These are phyloP conservation scores for Elgaria multicarinata DNA, from an alignment of 2,113 vertebrate genomes.

Conservation along the genomic window DNA sequence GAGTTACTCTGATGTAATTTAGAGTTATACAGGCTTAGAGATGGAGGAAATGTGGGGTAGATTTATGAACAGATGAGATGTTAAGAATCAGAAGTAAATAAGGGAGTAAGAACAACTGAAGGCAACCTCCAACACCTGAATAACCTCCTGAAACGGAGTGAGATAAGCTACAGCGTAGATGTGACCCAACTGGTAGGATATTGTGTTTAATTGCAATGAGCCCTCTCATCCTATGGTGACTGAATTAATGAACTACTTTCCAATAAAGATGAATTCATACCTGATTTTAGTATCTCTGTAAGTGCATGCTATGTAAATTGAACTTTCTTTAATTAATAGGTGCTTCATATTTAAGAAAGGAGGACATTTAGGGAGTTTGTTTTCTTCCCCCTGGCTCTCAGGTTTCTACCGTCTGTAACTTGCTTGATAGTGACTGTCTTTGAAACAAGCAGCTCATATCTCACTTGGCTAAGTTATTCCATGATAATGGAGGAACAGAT, in stretches of 20 bases:
- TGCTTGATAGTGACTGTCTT: conserved; percentile 34
- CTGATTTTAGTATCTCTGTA: conserved; percentile 31
- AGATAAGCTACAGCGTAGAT: not conserved
- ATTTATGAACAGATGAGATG: not conserved
- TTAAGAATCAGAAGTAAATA: not conserved
- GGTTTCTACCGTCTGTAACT: conserved; percentile 54
- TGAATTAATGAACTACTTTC: not conserved
- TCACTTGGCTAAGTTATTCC: conserved; percentile 48
- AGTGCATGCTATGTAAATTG: conserved; percentile 49
- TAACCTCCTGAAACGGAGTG: not conserved
- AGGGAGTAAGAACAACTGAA: not conserved
- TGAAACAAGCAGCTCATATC: conserved; percentile 35
- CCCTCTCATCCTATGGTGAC: not conserved
- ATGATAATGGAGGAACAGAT: conserved; percentile 35
- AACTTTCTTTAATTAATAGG: conserved; percentile 56
- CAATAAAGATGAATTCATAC: conserved; percentile 1
- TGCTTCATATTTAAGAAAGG: conserved; percentile 62
- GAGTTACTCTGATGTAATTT: not conserved
- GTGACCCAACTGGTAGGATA: conserved; percentile 16
- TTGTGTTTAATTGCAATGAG: not conserved
- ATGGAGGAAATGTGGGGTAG: not conserved
- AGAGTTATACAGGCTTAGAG: not conserved
- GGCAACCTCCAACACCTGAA: no score
- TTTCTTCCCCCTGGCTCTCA: conserved; percentile 37
- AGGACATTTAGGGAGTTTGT: conserved; percentile 26